Evolutionary conservation across 2,797 vertebrate species (phyloP).

Genomic region (Cynodonichthys magdalenae): DNA sequence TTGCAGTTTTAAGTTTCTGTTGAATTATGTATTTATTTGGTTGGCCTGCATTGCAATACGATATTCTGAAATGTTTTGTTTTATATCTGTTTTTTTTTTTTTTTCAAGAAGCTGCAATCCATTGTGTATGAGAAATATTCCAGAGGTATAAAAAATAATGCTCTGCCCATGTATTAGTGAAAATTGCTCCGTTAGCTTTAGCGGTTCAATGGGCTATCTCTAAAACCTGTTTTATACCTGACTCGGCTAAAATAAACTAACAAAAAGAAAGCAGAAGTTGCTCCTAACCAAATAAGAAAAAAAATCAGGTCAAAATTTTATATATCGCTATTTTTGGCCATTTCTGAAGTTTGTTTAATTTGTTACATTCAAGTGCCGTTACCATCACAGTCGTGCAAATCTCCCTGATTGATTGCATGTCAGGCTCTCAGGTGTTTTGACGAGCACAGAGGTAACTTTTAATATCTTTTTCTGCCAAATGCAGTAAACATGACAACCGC

Average conservation of each 20-base stretch:
- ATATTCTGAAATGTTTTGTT: slow-evolving; percentile 66
- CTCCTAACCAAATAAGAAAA: not conserved
- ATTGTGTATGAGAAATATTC: slow-evolving; percentile 38
- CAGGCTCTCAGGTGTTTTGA: slow-evolving; percentile 63
- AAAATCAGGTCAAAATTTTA: slow-evolving; percentile 21
- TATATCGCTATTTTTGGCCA: slow-evolving; percentile 35
- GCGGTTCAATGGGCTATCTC: slow-evolving; percentile 69
- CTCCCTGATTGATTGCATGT: slow-evolving; percentile 33
- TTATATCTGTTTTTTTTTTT: slow-evolving; percentile 61
- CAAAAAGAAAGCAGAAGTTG: no score
- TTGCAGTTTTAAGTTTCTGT: slow-evolving; percentile 74
- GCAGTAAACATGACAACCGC: slow-evolving; percentile 28
- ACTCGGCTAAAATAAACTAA: slow-evolving; percentile 6
- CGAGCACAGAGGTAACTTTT: slow-evolving; percentile 54
- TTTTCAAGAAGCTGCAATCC: slow-evolving; percentile 59
- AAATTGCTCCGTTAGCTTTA: slow-evolving; percentile 58
- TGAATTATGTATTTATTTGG: slow-evolving; percentile 53
- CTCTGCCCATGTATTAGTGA: slow-evolving; percentile 40
- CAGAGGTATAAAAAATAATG: slow-evolving; percentile 30
- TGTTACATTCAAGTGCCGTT: slow-evolving; percentile 63
- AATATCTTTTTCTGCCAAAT: slow-evolving; percentile 39
- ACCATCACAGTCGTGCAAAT: slow-evolving; percentile 34
- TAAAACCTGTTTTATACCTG: slow-evolving; percentile 42
- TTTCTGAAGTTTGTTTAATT: slow-evolving; percentile 45
- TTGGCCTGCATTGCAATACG: slow-evolving; percentile 73